These are phyloP conservation scores for Varroa destructor DNA, from an alignment of 1,140 invertebrate genomes.

Conservation along the genomic window DNA sequence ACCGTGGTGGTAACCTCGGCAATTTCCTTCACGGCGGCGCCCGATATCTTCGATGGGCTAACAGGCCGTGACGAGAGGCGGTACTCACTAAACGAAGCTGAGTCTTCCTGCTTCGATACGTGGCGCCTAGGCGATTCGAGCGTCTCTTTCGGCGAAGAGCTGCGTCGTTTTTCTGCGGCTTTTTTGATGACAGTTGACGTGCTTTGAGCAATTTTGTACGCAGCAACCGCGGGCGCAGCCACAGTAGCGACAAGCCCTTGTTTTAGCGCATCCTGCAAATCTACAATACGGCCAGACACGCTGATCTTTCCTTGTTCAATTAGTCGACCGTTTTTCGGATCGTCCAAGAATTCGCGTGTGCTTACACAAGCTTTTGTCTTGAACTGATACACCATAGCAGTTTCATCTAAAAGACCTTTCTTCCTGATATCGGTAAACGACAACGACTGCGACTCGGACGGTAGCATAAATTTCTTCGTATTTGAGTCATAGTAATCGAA, in stretches of 20 bases:
- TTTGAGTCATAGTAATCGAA: conserved; percentile 41
- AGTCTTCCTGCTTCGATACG: conserved; percentile 18
- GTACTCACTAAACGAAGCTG: not conserved
- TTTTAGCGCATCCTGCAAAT: not conserved
- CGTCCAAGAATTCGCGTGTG: conserved; percentile 34
- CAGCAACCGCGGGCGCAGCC: conserved; percentile 3
- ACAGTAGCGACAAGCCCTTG: not conserved
- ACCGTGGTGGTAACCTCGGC: conserved; percentile 13
- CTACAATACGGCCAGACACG: not conserved
- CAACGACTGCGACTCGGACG: conserved; percentile 39
- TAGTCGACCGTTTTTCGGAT: not conserved
- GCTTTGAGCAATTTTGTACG: conserved; percentile 24
- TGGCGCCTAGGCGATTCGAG: not conserved
- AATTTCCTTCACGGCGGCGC: not conserved
- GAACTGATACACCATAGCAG: conserved; percentile 55
- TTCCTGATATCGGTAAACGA: conserved; percentile 62
- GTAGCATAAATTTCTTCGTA: conserved; percentile 1
- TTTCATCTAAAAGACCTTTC: conserved; percentile 57
- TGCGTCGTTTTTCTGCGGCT: not conserved
- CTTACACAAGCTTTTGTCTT: conserved; percentile 42
- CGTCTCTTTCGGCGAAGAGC: conserved; percentile 5
- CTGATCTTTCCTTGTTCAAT: conserved; percentile 6
- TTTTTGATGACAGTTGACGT: conserved; percentile 12
- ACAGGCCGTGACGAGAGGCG: conserved; percentile 1
- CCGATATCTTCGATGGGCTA: not conserved